phyloP scores from a whole-genome alignment of 1,140 invertebrate genomes.

The Neoseiulus cucumeris region DNA sequence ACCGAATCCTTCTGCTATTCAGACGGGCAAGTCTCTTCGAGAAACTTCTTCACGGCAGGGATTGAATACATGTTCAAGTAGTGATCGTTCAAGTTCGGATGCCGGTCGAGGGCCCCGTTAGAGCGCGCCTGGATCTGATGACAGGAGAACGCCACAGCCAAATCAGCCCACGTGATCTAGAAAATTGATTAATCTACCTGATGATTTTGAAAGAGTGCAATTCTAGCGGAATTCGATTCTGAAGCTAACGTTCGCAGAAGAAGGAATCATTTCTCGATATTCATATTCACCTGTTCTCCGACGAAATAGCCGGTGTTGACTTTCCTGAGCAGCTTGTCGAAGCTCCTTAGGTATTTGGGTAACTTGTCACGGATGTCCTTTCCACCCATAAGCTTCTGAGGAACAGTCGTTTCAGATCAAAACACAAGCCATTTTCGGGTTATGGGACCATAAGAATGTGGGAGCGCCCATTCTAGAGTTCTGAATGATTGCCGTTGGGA shows the following conservation, averaged over 20 bases:
- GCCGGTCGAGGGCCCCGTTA: neutral
- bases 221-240: too few relatives aligned
- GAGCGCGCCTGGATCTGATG: conserved; percentile 10
- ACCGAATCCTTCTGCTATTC: neutral
- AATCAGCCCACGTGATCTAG: conserved; percentile 4
- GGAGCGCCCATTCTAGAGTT: too few relatives aligned
- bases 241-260: too few relatives aligned
- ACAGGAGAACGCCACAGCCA: neutral
- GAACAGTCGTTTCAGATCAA: neutral
- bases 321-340: neutral
- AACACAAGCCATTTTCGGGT: neutral
- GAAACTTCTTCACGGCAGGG: neutral
- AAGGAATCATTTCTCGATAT: too few relatives aligned
- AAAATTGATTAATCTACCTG: neutral
- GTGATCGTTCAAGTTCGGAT: neutral
- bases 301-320: conserved; percentile 10
- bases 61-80: conserved; percentile 8
- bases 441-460: neutral
- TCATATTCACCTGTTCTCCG: neutral
- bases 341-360: conserved; percentile 1
- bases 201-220: too few relatives aligned
- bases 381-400: neutral
- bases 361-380: neutral
- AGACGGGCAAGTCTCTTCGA: conserved; percentile 6
- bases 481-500: too few relatives aligned